phyloP scores from a whole-genome alignment of 2,888 invertebrate species.

The Hemistola chrysoprasaria region DNA sequence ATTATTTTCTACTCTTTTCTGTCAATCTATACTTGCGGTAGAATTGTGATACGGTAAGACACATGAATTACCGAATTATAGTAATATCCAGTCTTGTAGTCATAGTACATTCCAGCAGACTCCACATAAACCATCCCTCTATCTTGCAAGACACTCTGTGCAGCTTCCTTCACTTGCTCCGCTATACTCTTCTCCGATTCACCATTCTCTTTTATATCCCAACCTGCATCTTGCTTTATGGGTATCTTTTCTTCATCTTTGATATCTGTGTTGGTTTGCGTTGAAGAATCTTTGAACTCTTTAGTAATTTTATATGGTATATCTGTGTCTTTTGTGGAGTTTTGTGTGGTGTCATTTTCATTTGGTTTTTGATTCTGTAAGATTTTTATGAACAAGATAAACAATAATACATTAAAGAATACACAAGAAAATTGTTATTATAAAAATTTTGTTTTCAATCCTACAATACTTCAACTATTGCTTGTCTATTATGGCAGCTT shows the following conservation, averaged over 20 bases:
- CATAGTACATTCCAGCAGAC: slow-evolving; percentile 93
- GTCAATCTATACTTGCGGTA: no score
- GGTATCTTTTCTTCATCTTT: slow-evolving; percentile 6
- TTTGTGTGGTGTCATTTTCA: not conserved
- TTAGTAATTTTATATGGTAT: slow-evolving; percentile 16
- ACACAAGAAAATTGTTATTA: no score
- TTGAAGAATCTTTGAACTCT: slow-evolving; percentile 13
- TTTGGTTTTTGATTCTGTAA: not conserved
- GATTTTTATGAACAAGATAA: no score
- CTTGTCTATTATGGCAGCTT: no score
- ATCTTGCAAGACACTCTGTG: slow-evolving; percentile 87
- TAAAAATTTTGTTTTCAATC: no score
- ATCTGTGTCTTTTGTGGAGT: not conserved
- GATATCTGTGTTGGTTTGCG: slow-evolving; percentile 16
- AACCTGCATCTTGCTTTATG: slow-evolving; percentile 34
- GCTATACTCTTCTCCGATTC: slow-evolving; percentile 76
- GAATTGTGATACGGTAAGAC: no score
- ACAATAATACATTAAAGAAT: no score
- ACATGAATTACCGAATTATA: slow-evolving; percentile 89
- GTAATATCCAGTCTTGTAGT: slow-evolving; percentile 94
- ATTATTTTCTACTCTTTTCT: no score
- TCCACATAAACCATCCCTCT: slow-evolving; percentile 93
- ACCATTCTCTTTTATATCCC: slow-evolving; percentile 46
- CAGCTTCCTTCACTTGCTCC: slow-evolving; percentile 90
- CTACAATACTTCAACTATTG: no score